Evolutionary conservation across 2,113 vertebrate genomes (phyloP), one percentile per base, ranked within the genome.

Genomic region (Penelope pileata): DNA sequence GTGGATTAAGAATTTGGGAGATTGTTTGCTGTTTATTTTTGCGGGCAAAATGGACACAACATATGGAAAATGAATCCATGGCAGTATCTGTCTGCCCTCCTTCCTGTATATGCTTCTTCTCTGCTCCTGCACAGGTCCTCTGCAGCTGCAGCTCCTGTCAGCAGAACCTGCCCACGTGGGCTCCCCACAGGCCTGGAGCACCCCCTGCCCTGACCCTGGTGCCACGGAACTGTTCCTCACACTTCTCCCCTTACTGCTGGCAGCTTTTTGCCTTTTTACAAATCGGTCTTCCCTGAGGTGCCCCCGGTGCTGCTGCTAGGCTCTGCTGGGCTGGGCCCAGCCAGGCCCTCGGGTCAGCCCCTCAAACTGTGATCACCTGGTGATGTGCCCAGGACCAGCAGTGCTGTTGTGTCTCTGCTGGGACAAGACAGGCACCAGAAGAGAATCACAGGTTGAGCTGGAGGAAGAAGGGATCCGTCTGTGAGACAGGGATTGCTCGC

Each of bases 401-500:
- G 36, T 11, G 23, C 24, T 62, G 36, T 62, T 24, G 36, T 40
- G 26, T 22, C 56, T 58, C 56, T 58, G 18, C 56, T 58, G 56
- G 24, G 24, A 34, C 16, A 34, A 62, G 24, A 17, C 6, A 16
- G 36, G 23, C 36, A 29, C 26, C 26, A 51, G 47, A 70, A 51
- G 34, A 6, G n/a, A 70, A 34, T 38, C 9, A 18, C 8, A 70
- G 18, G 34, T 29, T 70, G 34, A 43, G 14, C 27, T 83, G 36
- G 26, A 68, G 32, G 40, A 54, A 38, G 53, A 34, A 63, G 26
- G 40, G 42, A 32, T 42, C 17, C 53, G 21, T 42, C 12, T 3
- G 1, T 36, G 12, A 60, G 10, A 11, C 50, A 16, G 9, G 26
- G 12, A 73, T 26, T 10, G 24, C 1, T 4, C 30, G 63, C 1